phyloP scores from a whole-genome alignment of 2,888 invertebrate genomes.

The Rhaphigaster nebulosa region DNA sequence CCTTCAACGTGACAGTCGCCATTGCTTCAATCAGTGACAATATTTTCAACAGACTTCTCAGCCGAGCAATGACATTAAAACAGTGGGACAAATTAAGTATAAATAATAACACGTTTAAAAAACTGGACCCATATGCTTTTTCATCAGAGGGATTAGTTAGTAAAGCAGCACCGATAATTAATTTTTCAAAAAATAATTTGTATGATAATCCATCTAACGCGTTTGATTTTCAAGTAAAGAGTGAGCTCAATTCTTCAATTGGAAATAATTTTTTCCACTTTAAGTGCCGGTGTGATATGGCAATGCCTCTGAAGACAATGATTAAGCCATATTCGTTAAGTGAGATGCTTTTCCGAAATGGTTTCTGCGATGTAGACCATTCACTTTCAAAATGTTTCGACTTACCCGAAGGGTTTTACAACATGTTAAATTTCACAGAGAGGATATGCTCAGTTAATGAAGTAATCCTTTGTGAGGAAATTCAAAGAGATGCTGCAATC shows the following conservation, averaged over 20 bases:
- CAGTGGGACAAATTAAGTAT: slow-evolving; percentile 77
- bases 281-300: slow-evolving; percentile 75
- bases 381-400: slow-evolving; percentile 77
- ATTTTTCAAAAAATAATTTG: slow-evolving; percentile 64
- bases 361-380: slow-evolving; percentile 75
- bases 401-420: slow-evolving; percentile 75
- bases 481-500: slow-evolving; percentile 74
- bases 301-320: slow-evolving; percentile 48
- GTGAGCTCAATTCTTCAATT: slow-evolving; percentile 70
- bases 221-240: slow-evolving; percentile 73
- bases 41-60: slow-evolving; percentile 74
- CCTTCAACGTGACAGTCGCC: slow-evolving; percentile 77
- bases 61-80: slow-evolving; percentile 75
- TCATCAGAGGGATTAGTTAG: slow-evolving; percentile 67
- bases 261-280: slow-evolving; percentile 76
- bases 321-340: slow-evolving; percentile 53
- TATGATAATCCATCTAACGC: slow-evolving; percentile 65
- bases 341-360: slow-evolving; percentile 70
- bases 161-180: slow-evolving; percentile 65
- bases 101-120: slow-evolving; percentile 77
- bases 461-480: slow-evolving; percentile 68
- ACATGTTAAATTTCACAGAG: slow-evolving; percentile 75
- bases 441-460: slow-evolving; percentile 72
- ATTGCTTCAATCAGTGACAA: slow-evolving; percentile 75
- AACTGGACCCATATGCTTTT: slow-evolving; percentile 73